A percentile compares a stretch with the other conserved stretches of the same genome.
phyloP scores from a whole-genome alignment of 2,113 vertebrate genomes.

The Triplophysa dalaica region DNA sequence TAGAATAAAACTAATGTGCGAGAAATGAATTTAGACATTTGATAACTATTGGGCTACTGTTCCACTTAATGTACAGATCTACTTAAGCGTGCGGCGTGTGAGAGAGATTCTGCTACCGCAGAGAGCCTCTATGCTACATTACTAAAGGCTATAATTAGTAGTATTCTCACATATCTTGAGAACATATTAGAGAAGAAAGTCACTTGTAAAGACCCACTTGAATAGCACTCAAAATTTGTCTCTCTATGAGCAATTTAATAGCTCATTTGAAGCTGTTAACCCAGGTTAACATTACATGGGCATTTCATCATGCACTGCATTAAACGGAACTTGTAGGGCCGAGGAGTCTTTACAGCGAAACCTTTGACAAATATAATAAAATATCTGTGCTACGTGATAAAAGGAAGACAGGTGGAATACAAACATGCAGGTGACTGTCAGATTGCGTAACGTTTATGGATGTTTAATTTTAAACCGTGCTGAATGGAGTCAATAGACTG shows the following conservation, averaged over 20 bases:
- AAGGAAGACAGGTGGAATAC: constrained; percentile 15
- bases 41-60: constrained; percentile 66
- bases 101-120: constrained; percentile 54
- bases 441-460: not conserved
- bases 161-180: constrained; percentile 68
- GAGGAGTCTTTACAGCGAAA: constrained; percentile 22
- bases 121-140: constrained; percentile 59
- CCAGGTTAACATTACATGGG: constrained; percentile 69
- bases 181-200: constrained; percentile 69
- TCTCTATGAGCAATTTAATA: constrained; percentile 69
- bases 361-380: constrained; percentile 24
- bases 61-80: constrained; percentile 53
- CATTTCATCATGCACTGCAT: constrained; percentile 64
- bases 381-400: not conserved
- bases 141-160: constrained; percentile 71
- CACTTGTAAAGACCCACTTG: constrained; percentile 69
- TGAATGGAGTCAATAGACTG: not conserved
- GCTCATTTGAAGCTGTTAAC: constrained; percentile 73
- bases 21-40: constrained; percentile 64
- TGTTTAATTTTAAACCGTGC: not conserved
- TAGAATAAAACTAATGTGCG: constrained; percentile 26
- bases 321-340: constrained; percentile 50
- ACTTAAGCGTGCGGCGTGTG: constrained; percentile 36
- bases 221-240: constrained; percentile 69
- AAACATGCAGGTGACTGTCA: constrained; percentile 4